A percentile compares a stretch with the other conserved stretches of the same genome.
These are phyloP conservation scores for Epistrophella euchroma DNA, from an alignment of 2,888 invertebrate genomes.

Conservation along the genomic window DNA sequence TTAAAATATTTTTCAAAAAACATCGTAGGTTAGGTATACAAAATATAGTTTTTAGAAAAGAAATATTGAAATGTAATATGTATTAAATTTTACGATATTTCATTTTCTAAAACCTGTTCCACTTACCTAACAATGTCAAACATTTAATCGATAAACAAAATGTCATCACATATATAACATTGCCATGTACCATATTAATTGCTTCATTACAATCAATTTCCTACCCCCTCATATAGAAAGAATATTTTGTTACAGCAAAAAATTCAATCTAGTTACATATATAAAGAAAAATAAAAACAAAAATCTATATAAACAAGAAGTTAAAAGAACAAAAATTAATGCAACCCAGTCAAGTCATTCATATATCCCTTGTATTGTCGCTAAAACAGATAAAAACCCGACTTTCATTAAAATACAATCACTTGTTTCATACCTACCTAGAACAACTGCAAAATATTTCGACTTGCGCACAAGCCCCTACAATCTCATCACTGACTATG, in stretches of 20 bases:
- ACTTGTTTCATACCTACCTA: constrained; percentile 72
- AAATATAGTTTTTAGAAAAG: no score
- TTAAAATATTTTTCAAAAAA: no score
- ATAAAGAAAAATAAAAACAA: neutral
- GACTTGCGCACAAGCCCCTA: constrained; percentile 65
- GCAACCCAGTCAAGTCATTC: constrained; percentile 44
- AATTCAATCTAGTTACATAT: neutral
- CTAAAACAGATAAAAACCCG: constrained; percentile 25
- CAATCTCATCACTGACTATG: constrained; percentile 25
- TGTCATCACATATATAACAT: constrained; percentile 16
- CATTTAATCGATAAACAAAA: constrained; percentile 57
- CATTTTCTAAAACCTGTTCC: neutral
- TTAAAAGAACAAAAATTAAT: constrained; percentile 47
- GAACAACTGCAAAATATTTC: constrained; percentile 64
- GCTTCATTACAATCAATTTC: constrained; percentile 65
- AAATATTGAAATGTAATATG: no score
- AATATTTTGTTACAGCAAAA: neutral
- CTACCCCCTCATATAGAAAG: constrained; percentile 9
- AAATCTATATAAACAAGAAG: constrained; percentile 11
- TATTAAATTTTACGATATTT: no score
- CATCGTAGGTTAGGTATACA: no score
- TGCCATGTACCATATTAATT: constrained; percentile 44
- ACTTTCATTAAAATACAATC: constrained; percentile 52
- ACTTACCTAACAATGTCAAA: constrained; percentile 43
- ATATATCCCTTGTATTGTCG: constrained; percentile 10